phyloP scores from a whole-genome alignment of 2,888 invertebrate species.

The Cephonodes hylas region DNA sequence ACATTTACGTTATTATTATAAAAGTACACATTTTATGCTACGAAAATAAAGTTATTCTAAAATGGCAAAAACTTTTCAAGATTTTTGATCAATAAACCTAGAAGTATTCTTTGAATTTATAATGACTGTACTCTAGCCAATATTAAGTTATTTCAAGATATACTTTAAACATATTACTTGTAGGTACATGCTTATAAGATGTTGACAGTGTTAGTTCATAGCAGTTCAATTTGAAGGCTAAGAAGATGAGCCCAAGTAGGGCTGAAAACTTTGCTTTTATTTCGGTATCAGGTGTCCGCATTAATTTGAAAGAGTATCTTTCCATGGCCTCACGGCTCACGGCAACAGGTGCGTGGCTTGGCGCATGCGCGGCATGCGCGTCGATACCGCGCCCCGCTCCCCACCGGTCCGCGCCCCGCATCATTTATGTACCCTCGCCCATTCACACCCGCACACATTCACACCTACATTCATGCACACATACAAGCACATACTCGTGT shows the following conservation, averaged over 20 bases:
- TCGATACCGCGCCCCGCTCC: slow-evolving; percentile 66
- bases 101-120: no score
- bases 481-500: slow-evolving; percentile 20
- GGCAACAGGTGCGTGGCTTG: slow-evolving; percentile 73
- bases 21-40: not conserved
- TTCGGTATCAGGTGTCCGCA: slow-evolving; percentile 73
- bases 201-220: slow-evolving; percentile 7
- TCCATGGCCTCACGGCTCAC: slow-evolving; percentile 74
- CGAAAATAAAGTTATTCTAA: not conserved
- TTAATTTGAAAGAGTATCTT: slow-evolving; percentile 77
- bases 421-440: slow-evolving; percentile 54
- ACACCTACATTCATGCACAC: slow-evolving; percentile 26
- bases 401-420: slow-evolving; percentile 33
- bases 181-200: not conserved
- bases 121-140: no score
- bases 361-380: slow-evolving; percentile 74
- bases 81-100: no score
- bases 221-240: slow-evolving; percentile 18
- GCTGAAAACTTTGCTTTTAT: slow-evolving; percentile 61
- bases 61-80: no score
- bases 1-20: not conserved
- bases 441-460: slow-evolving; percentile 70
- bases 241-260: slow-evolving; percentile 30
- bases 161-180: not conserved
- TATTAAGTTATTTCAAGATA: no score